Conservation (phyloP, 2,888 invertebrate species). For the Luffia ferchaultella region DNA sequence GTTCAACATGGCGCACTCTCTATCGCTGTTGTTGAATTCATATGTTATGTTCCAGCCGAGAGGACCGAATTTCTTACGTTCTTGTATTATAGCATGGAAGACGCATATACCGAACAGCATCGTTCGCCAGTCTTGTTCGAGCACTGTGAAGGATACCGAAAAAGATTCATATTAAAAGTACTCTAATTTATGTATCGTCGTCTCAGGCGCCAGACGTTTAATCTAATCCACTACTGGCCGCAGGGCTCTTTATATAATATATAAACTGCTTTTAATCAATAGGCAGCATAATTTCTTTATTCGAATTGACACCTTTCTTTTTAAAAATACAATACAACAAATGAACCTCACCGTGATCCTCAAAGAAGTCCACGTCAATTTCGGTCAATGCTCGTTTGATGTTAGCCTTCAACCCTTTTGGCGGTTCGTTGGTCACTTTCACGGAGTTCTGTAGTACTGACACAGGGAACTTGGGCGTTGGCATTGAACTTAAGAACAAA, state of each 20-base stretch:
- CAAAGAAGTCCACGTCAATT: slow-evolving; percentile 81
- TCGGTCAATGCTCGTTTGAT: slow-evolving; percentile 83
- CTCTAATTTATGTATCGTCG: too few relatives aligned
- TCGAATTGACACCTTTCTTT: too few relatives aligned
- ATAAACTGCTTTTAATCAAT: too few relatives aligned
- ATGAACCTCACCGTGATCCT: slow-evolving; percentile 71
- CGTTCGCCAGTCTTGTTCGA: slow-evolving; percentile 74
- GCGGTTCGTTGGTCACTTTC: slow-evolving; percentile 94
- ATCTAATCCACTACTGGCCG: too few relatives aligned
- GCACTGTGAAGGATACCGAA: slow-evolving; percentile 50
- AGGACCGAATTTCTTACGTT: slow-evolving; percentile 91
- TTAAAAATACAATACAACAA: background rate
- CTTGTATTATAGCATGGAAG: slow-evolving; percentile 94
- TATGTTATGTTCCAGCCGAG: slow-evolving; percentile 93
- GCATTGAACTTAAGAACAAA: slow-evolving; percentile 90
- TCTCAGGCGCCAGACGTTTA: too few relatives aligned
- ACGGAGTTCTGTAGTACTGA: slow-evolving; percentile 92
- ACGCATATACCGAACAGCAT: slow-evolving; percentile 86
- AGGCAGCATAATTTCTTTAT: too few relatives aligned
- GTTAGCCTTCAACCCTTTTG: slow-evolving; percentile 90
- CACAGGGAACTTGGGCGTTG: slow-evolving; percentile 85
- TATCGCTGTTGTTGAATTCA: slow-evolving; percentile 92
- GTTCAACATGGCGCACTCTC: slow-evolving; percentile 87
- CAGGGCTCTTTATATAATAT: too few relatives aligned
- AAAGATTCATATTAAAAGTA: too few relatives aligned